phyloP scores from a whole-genome alignment of 2,113 vertebrate species.

The Elanoides forficatus region DNA sequence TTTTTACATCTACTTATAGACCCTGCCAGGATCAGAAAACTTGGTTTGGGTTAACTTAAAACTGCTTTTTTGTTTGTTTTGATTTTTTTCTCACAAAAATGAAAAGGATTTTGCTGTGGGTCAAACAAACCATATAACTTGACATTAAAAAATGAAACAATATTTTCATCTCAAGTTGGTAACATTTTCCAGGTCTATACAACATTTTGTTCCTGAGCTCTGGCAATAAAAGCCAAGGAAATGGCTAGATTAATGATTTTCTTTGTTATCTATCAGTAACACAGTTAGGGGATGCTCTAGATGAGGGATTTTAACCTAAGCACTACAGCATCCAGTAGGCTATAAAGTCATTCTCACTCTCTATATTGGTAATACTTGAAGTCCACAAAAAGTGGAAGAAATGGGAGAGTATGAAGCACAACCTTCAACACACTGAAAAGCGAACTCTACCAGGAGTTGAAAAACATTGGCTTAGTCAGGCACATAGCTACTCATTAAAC shows the following conservation, averaged over 20 bases:
- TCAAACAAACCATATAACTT: not conserved
- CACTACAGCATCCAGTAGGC: not conserved
- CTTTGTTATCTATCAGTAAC: not conserved
- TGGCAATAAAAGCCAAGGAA: not conserved
- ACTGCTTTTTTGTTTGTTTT: not conserved
- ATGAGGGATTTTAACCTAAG: not conserved
- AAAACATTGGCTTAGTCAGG: not conserved
- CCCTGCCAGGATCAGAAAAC: not conserved
- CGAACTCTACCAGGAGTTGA: not conserved
- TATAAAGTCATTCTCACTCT: not conserved
- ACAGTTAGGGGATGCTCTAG: not conserved
- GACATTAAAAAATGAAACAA: not conserved
- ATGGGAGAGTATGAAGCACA: not conserved
- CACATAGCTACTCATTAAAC: not conserved
- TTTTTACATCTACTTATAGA: not conserved
- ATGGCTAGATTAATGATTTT: not conserved
- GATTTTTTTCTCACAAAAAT: not conserved
- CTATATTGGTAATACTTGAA: not conserved
- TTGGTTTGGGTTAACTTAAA: not conserved
- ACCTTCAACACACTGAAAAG: not conserved
- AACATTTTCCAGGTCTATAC: not conserved
- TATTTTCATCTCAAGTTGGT: not conserved
- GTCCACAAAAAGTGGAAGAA: not conserved
- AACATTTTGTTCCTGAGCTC: not conserved
- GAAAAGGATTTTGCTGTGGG: not conserved